Percentiles rank a stretch among this genome's conserved stretches.
These are phyloP conservation scores for Hippocampus abdominalis DNA, from an alignment of 2,113 vertebrate genomes.

Conservation along the genomic window DNA sequence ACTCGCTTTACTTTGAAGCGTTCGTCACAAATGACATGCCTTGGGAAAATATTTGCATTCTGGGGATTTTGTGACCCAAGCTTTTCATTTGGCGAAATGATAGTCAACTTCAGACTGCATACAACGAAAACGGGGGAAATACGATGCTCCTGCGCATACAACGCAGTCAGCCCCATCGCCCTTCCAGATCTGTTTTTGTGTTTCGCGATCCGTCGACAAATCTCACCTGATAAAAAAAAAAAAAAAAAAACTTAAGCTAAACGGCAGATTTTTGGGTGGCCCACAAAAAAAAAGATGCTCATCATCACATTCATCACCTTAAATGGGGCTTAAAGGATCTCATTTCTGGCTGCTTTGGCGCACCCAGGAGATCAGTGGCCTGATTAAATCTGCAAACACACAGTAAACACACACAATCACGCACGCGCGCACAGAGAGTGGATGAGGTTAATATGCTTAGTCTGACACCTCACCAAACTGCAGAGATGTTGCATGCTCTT, in stretches of 20 bases:
- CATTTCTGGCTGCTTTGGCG: conserved; percentile 42
- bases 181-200: not conserved
- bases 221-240: no score
- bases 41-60: not conserved
- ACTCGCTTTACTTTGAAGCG: not conserved
- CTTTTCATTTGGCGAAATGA: not conserved
- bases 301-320: not conserved
- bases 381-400: conserved; percentile 45
- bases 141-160: not conserved
- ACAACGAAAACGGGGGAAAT: not conserved
- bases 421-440: conserved; percentile 11
- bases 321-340: conserved; percentile 17
- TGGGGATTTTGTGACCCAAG: not conserved
- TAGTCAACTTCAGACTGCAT: not conserved
- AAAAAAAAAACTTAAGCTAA: not conserved
- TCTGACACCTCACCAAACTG: conserved; percentile 53
- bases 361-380: conserved; percentile 41
- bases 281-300: not conserved
- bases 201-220: not conserved
- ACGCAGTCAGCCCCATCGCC: not conserved
- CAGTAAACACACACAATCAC: conserved; percentile 31
- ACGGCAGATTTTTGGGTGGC: not conserved
- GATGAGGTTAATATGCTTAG: conserved; percentile 41
- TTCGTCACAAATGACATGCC: not conserved
- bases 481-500: conserved; percentile 31